A percentile compares a stretch with the other conserved stretches of the same genome.
Evolutionary conservation across 2,888 invertebrate species (phyloP).

Genomic region (Galerucella pusilla): DNA sequence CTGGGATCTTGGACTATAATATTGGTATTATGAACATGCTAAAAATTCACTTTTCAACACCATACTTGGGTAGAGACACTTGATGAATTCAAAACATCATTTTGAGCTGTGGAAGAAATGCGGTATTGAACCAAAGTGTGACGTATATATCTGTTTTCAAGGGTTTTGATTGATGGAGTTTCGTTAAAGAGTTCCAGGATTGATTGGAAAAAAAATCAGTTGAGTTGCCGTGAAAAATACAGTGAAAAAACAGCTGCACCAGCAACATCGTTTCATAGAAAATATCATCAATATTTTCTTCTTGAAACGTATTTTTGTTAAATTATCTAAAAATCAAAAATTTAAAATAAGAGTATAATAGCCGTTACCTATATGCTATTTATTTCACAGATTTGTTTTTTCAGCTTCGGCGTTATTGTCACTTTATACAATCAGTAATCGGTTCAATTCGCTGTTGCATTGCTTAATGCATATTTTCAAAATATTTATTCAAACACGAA

Average conservation of each 20-base stretch:
- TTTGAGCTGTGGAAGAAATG: not conserved
- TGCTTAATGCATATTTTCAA: not conserved
- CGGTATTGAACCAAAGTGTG: not conserved
- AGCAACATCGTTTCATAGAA: too few relatives aligned
- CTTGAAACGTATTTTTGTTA: too few relatives aligned
- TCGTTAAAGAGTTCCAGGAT: not conserved
- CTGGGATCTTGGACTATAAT: too few relatives aligned
- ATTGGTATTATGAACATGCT: too few relatives aligned
- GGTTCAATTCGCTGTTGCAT: not conserved
- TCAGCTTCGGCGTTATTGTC: not conserved
- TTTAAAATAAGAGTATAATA: not conserved
- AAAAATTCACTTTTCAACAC: too few relatives aligned
- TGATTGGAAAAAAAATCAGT: not conserved
- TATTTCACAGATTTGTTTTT: not conserved
- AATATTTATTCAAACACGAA: constrained; percentile 13
- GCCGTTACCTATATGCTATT: not conserved
- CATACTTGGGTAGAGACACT: too few relatives aligned
- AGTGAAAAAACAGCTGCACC: too few relatives aligned
- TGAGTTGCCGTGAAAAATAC: too few relatives aligned
- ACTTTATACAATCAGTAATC: not conserved
- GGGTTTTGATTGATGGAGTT: not conserved
- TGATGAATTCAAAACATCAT: too few relatives aligned
- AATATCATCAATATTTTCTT: too few relatives aligned
- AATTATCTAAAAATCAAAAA: too few relatives aligned
- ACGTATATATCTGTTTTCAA: not conserved